These are phyloP conservation scores for Gobiocypris rarus DNA, from an alignment of 2,113 vertebrate species.

Conservation along the genomic window DNA sequence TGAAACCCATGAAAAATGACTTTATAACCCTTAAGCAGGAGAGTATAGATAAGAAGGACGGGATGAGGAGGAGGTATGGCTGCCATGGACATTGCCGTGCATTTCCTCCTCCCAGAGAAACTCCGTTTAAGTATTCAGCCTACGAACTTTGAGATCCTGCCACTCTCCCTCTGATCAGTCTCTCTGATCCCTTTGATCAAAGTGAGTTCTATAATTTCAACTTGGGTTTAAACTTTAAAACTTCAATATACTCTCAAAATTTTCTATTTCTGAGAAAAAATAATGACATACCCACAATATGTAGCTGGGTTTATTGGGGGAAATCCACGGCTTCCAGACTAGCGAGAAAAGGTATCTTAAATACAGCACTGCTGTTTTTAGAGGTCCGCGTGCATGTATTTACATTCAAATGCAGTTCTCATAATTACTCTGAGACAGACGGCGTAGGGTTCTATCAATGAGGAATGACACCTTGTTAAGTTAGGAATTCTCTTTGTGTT, in stretches of 20 bases:
- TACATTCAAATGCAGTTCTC: conserved; percentile 71
- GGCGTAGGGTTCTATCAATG: conserved; percentile 70
- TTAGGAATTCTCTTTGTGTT: conserved; percentile 82
- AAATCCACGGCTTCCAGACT: conserved; percentile 25
- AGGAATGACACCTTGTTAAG: conserved; percentile 77
- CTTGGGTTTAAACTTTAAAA: conserved; percentile 53
- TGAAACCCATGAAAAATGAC: not conserved
- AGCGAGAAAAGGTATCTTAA: conserved; percentile 31
- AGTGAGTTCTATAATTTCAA: conserved; percentile 50
- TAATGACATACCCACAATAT: conserved; percentile 49
- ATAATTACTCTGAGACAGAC: conserved; percentile 72
- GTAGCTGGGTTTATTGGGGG: conserved; percentile 29
- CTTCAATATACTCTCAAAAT: conserved; percentile 44
- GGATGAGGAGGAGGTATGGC: conserved; percentile 17
- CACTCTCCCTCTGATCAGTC: conserved; percentile 32
- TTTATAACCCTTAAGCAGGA: not conserved
- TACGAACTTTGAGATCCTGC: conserved; percentile 47
- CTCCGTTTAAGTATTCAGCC: conserved; percentile 29
- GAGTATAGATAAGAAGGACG: conserved; percentile 3
- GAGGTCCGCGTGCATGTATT: conserved; percentile 54
- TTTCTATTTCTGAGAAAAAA: conserved; percentile 43
- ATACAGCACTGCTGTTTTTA: conserved; percentile 45
- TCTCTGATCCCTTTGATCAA: conserved; percentile 50
- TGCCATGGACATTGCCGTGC: conserved; percentile 23
- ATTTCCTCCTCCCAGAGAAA: conserved; percentile 4